phyloP scores from a whole-genome alignment of 1,140 invertebrate species.

The Xylocopa sonorina region DNA sequence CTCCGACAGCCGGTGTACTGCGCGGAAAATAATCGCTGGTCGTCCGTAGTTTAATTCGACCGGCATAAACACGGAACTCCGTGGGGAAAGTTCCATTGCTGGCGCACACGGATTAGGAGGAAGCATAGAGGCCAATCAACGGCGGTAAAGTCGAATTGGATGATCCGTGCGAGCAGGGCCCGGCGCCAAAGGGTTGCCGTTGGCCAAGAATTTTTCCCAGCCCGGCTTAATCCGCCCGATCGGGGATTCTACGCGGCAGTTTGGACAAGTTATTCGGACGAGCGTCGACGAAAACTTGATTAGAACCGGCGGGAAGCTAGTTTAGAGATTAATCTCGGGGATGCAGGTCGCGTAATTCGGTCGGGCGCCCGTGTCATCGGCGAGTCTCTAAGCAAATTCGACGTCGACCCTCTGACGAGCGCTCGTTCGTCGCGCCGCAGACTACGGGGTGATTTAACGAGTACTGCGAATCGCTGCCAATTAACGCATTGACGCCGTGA shows the following conservation, averaged over 20 bases:
- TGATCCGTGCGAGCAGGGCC: background rate
- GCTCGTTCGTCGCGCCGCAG: background rate
- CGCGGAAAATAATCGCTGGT: conserved; percentile 28
- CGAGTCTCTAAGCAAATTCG: conserved; percentile 7
- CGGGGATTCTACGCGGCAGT: background rate
- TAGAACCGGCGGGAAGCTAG: conserved; percentile 7
- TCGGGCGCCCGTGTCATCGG: background rate
- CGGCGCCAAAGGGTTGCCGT: background rate
- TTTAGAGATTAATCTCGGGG: conserved; percentile 14
- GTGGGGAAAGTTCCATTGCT: background rate
- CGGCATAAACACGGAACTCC: conserved; percentile 22
- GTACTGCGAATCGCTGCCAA: background rate
- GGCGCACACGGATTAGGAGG: background rate
- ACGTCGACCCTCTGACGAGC: background rate
- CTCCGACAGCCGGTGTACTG: background rate
- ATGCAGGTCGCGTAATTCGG: background rate
- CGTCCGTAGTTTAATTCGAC: background rate
- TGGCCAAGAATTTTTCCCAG: background rate
- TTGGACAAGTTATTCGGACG: background rate
- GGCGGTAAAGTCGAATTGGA: background rate
- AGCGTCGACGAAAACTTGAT: background rate
- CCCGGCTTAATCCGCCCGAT: no score
- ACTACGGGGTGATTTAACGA: background rate
- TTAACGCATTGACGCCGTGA: no score
- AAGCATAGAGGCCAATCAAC: background rate